Evolutionary conservation across 2,888 invertebrate genomes (phyloP), one percentile per base, ranked within the genome.

Genomic region (Oligia latruncula): DNA sequence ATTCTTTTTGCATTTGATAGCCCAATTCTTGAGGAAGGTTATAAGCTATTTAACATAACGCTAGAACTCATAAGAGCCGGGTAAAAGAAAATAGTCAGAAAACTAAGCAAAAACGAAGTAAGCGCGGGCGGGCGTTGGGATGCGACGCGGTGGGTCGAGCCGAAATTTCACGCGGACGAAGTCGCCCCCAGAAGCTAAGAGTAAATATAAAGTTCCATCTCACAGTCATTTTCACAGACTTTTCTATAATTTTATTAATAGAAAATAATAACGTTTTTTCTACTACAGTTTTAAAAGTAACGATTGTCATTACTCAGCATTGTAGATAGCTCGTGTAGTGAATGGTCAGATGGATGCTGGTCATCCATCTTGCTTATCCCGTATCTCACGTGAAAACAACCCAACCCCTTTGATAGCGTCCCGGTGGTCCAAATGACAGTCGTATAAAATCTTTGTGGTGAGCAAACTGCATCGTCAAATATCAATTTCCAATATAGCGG

Each of bases 381-480:
- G 6, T 43, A 60, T 49, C 20, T 60, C 40, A 66, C 17, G 43
- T 62, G 62, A 55, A 35, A 67, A 62, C 60, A 83, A 35, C 66
- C 4, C 23, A 20, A 60, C 70, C 23, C 71, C 77, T 81, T 86
- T 88, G 80, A 84, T 82, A 72, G 67, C 65, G 71, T 60, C 35
- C 62, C 52, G 35, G 55, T 68, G 81, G 73, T 82, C 66, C 78
- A 81, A 73, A 75, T 77, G 78, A 78, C 78, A 40, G 58, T 80
- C 73, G 64, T 84, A 86, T 82, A 87, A 78, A 80, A 78, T 78
- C 77, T 85, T 78, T 86, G 81, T 75, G 58, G 49, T 66, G 70
- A 73, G 80, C 29, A 79, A 82, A 78, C 82, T 86, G 86, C 84
- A 81, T 80, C 73, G 74, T 82, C 80, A 85, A 80, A 87, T 77